Conservation (phyloP, 2,797 vertebrate genomes). For the Sarcophilus harrisii region DNA sequence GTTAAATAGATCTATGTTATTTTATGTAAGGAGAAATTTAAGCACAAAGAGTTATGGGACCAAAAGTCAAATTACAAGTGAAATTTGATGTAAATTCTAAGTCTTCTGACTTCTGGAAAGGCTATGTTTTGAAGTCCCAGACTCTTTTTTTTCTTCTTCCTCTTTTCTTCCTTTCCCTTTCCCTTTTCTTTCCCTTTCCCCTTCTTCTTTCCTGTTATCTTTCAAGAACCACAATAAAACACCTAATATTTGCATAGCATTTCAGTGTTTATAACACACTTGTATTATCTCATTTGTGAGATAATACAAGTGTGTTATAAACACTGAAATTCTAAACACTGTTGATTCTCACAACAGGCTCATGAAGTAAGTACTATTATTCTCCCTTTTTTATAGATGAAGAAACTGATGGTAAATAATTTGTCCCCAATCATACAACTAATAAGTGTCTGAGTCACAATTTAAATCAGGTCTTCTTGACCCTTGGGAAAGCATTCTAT, state of each 20-base stretch:
- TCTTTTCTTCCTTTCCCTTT: background rate
- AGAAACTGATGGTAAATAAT: background rate
- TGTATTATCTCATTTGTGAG: background rate
- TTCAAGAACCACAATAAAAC: background rate
- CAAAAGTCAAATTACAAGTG: background rate
- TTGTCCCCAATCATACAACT: background rate
- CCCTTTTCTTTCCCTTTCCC: no score
- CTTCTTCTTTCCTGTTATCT: no score
- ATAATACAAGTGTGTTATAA: no score
- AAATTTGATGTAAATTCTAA: background rate
- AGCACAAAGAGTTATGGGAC: background rate
- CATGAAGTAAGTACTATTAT: background rate
- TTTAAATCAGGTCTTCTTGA: background rate
- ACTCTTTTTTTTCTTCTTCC: background rate
- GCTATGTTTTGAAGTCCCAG: background rate
- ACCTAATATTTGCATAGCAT: background rate
- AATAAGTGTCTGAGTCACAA: background rate
- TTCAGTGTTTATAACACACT: background rate
- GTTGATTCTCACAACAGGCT: background rate
- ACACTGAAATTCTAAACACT: no score
- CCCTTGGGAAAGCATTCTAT: background rate
- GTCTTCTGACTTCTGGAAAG: background rate
- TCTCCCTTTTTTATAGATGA: background rate
- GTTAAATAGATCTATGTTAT: background rate
- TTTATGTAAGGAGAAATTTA: background rate